These are phyloP conservation scores for Orthosia gracilis DNA, from an alignment of 2,888 invertebrate species.

Conservation along the genomic window DNA sequence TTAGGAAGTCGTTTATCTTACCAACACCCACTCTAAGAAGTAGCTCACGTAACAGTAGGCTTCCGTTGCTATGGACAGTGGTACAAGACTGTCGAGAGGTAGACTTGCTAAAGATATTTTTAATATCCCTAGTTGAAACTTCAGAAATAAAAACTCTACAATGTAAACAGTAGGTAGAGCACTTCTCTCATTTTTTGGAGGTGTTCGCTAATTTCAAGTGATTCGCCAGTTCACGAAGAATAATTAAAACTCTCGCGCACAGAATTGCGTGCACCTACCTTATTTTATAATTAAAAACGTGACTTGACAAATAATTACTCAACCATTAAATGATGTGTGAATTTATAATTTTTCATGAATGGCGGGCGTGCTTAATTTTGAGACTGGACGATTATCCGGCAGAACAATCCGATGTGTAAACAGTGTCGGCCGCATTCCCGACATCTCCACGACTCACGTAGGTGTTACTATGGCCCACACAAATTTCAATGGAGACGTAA, in stretches of 20 bases:
- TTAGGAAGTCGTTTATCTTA: too few species aligned
- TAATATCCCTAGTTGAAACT: neutral
- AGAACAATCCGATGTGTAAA: conserved; percentile 86
- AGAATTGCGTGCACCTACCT: conserved; percentile 10
- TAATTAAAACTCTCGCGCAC: conserved; percentile 16
- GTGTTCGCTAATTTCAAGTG: neutral
- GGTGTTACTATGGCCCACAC: conserved; percentile 87
- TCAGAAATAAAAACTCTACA: neutral
- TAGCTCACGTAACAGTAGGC: neutral
- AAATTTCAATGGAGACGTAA: conserved; percentile 84
- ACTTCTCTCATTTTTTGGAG: neutral
- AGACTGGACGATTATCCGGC: conserved; percentile 81
- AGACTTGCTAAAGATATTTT: neutral
- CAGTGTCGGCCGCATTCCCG: conserved; percentile 79
- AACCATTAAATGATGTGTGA: conserved; percentile 53
- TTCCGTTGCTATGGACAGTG: neutral
- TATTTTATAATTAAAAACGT: conserved; percentile 71
- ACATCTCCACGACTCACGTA: conserved; percentile 77
- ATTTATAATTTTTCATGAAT: conserved; percentile 76
- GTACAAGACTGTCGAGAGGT: neutral
- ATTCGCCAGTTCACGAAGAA: conserved; percentile 12
- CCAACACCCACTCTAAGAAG: neutral
- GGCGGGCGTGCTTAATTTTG: conserved; percentile 84
- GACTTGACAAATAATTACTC: conserved; percentile 63
- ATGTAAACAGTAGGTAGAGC: neutral